Conservation (phyloP, 2,888 invertebrate genomes). For the Plagodis dolabraria region DNA sequence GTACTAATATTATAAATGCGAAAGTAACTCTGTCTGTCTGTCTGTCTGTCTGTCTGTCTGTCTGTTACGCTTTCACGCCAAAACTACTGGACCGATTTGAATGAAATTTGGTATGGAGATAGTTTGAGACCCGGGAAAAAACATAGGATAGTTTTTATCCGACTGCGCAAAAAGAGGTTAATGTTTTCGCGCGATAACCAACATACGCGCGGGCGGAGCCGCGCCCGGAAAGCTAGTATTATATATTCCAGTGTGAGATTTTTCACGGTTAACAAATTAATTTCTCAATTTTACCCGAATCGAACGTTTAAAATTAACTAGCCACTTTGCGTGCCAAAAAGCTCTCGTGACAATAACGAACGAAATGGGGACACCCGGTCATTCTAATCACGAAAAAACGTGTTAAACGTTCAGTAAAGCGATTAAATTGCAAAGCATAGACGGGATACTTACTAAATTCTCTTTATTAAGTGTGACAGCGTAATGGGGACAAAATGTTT, state of each 20-base stretch:
- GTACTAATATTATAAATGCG: too few species aligned
- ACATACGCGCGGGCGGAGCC: too few species aligned
- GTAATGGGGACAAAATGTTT: slow-evolving; percentile 24
- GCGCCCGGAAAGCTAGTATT: too few species aligned
- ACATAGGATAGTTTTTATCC: too few species aligned
- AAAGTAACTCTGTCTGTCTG: too few species aligned
- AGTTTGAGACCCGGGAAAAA: too few species aligned
- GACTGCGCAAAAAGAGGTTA: too few species aligned
- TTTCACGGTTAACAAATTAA: slow-evolving; percentile 35
- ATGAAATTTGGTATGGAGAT: too few species aligned
- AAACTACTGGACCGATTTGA: too few species aligned
- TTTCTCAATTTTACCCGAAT: slow-evolving; percentile 36
- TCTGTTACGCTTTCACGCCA: too few species aligned
- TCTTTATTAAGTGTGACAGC: slow-evolving; percentile 26
- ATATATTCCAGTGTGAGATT: slow-evolving; percentile 27
- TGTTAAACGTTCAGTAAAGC: slow-evolving; percentile 19
- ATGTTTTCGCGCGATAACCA: too few species aligned
- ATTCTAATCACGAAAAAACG: slow-evolving; percentile 41
- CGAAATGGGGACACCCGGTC: slow-evolving; percentile 47
- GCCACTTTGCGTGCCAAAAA: slow-evolving; percentile 40
- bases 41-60: too few species aligned
- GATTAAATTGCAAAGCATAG: slow-evolving; percentile 21
- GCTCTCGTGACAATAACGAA: slow-evolving; percentile 41
- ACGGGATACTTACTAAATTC: slow-evolving; percentile 21
- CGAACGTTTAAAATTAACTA: slow-evolving; percentile 35